These are phyloP conservation scores for Dipodomys ordii DNA, from an alignment of 2,113 vertebrate species.

Conservation along the genomic window DNA sequence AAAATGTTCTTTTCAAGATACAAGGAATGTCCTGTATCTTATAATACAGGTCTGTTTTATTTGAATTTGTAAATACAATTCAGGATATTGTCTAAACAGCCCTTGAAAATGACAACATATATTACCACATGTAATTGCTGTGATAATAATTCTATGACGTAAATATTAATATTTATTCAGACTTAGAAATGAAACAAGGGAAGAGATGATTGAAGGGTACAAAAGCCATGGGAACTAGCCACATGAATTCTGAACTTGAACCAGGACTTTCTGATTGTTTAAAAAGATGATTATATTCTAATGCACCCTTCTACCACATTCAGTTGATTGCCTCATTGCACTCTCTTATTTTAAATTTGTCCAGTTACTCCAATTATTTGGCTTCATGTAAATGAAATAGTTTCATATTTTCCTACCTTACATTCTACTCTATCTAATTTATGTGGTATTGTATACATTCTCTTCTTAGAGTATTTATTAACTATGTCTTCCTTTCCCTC, in stretches of 20 bases:
- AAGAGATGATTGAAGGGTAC: neutral
- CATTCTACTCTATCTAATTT: neutral
- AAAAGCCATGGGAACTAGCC: neutral
- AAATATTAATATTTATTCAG: slow-evolving; percentile 11
- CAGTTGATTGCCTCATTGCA: neutral
- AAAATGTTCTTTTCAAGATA: too few species aligned
- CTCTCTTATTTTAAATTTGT: neutral
- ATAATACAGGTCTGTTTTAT: neutral
- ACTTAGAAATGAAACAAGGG: slow-evolving; percentile 27
- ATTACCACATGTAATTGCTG: neutral
- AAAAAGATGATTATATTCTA: neutral
- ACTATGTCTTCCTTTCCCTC: neutral
- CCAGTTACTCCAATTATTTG: neutral
- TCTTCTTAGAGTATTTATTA: neutral
- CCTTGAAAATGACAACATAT: neutral
- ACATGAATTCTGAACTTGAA: neutral
- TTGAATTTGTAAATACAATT: neutral
- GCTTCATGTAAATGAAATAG: neutral
- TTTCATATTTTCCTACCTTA: neutral
- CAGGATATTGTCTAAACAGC: neutral
- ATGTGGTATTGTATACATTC: neutral
- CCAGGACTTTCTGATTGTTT: neutral
- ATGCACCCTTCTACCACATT: neutral
- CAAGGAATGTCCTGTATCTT: neutral
- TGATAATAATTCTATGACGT: neutral